Evolutionary conservation across 2,113 vertebrate genomes (phyloP).

Genomic region (Stigmatopora nigra): DNA sequence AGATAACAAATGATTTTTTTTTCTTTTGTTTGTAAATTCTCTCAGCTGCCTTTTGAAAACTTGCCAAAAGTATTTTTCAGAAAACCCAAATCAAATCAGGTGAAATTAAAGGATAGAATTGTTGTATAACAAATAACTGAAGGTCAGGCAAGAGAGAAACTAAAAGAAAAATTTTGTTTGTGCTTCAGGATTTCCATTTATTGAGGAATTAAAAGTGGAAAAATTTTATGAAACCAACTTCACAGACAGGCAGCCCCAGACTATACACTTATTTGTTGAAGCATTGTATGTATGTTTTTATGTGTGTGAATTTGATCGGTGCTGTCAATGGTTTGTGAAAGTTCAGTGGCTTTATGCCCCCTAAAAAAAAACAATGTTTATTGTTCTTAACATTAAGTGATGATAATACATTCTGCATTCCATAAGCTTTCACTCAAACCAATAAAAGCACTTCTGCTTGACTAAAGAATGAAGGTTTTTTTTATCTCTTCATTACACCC

Average conservation of each 20-base stretch:
- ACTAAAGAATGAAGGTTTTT: conserved; percentile 10
- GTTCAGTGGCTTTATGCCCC: conserved; percentile 53
- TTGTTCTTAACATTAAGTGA: conserved; percentile 58
- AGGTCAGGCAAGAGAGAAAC: conserved; percentile 21
- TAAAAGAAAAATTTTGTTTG: not conserved
- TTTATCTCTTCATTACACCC: not conserved
- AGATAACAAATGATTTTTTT: conserved; percentile 6
- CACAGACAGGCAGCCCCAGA: conserved; percentile 5
- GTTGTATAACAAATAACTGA: conserved; percentile 14
- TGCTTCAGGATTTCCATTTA: not conserved
- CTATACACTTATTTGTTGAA: conserved; percentile 3
- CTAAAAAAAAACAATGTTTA: conserved; percentile 50
- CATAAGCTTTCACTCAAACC: conserved; percentile 69
- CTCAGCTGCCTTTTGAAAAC: conserved; percentile 36
- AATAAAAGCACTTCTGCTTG: conserved; percentile 75
- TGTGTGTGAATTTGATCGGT: conserved; percentile 31
- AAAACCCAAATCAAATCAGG: conserved; percentile 30
- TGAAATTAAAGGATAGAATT: conserved; percentile 51
- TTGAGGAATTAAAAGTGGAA: not conserved
- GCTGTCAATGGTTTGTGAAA: conserved; percentile 37
- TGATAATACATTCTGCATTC: conserved; percentile 65
- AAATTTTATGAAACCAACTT: not conserved
- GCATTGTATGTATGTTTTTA: conserved; percentile 16
- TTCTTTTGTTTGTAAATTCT: conserved; percentile 22
- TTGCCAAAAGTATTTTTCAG: conserved; percentile 56